These are phyloP conservation scores for Temnothorax longispinosus DNA, from an alignment of 1,140 invertebrate genomes.

Conservation along the genomic window DNA sequence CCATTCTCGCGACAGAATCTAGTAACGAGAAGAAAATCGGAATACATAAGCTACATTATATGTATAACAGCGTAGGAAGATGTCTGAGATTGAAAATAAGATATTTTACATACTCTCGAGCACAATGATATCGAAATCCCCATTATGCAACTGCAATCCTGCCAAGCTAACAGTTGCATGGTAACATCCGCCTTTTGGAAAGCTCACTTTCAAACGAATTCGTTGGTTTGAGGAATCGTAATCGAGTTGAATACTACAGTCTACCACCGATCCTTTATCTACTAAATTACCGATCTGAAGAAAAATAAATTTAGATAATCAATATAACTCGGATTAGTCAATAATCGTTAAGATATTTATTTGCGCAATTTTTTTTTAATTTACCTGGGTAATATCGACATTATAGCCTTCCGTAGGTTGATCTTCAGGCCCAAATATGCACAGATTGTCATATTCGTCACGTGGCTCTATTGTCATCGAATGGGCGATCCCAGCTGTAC, in stretches of 20 bases:
- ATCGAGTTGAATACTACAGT: constrained; percentile 88
- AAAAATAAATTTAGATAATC: not conserved
- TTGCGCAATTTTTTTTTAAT: not conserved
- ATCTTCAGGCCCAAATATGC: constrained; percentile 88
- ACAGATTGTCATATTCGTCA: constrained; percentile 96
- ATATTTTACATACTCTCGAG: constrained; percentile 90
- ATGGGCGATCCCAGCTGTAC: constrained; percentile 91
- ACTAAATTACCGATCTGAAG: constrained; percentile 84
- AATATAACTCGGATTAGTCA: not conserved
- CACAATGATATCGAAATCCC: constrained; percentile 97
- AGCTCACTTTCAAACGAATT: constrained; percentile 89
- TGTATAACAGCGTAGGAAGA: not conserved
- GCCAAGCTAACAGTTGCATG: constrained; percentile 93
- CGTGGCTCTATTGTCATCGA: constrained; percentile 94
- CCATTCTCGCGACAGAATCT: constrained; percentile 93
- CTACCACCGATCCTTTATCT: constrained; percentile 85
- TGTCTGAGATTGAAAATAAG: not conserved
- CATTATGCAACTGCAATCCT: constrained; percentile 93
- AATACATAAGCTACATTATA: not conserved
- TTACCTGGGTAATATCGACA: constrained; percentile 84
- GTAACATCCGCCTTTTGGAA: constrained; percentile 91
- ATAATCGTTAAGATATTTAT: not conserved
- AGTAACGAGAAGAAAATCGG: not conserved
- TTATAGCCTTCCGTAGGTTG: constrained; percentile 88
- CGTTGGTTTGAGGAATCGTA: constrained; percentile 89